Percentiles rank a stretch among this genome's conserved stretches.
Conservation (phyloP, 2,888 invertebrate species). For the Marasmarcha lunaedactyla region DNA sequence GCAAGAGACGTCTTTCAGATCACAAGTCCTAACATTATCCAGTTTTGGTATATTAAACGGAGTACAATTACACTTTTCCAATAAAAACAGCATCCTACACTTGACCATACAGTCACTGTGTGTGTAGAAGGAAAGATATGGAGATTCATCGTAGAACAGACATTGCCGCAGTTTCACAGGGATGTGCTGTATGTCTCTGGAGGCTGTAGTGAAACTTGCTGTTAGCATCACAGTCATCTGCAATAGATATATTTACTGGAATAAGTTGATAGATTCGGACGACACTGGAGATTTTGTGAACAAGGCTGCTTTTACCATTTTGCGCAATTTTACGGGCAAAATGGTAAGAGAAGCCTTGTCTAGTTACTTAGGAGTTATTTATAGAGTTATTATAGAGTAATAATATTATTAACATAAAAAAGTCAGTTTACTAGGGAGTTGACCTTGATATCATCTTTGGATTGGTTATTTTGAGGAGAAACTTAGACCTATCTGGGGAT, state of each 20-base stretch:
- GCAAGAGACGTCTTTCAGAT: slow-evolving; percentile 61
- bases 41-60: slow-evolving; percentile 68
- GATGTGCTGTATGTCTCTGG: slow-evolving; percentile 54
- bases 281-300: too few relatives aligned
- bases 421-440: too few relatives aligned
- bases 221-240: slow-evolving; percentile 53
- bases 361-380: too few relatives aligned
- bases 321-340: too few relatives aligned
- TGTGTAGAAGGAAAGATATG: slow-evolving; percentile 57
- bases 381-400: too few relatives aligned
- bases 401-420: too few relatives aligned
- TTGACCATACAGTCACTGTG: slow-evolving; percentile 71
- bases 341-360: too few relatives aligned
- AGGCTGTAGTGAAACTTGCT: slow-evolving; percentile 53
- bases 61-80: slow-evolving; percentile 64
- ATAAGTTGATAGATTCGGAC: neutral
- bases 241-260: too few relatives aligned
- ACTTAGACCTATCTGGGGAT: too few relatives aligned
- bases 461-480: too few relatives aligned
- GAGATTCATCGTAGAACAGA: slow-evolving; percentile 67
- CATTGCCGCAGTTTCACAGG: slow-evolving; percentile 59
- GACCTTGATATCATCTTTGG: too few relatives aligned
- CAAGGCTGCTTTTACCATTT: too few relatives aligned
- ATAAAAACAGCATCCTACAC: slow-evolving; percentile 64
- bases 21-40: slow-evolving; percentile 45